Base-by-base conservation (phyloP, 2,797 vertebrate genomes). In the Phalloptychus januarius region DNA sequence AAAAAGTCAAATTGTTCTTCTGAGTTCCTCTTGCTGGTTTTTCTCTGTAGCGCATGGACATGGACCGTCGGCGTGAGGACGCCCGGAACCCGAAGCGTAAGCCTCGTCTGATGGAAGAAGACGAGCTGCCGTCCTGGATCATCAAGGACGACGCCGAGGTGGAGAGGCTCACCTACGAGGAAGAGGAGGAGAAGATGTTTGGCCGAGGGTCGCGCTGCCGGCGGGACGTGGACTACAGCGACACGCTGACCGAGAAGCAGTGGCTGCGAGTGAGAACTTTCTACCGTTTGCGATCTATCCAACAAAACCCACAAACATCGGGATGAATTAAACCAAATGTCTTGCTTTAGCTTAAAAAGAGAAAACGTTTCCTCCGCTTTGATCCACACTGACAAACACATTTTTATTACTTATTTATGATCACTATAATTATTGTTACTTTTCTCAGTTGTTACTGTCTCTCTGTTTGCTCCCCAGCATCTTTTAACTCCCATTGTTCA, bases 61-160 rank as follows among this genome's bases (percentile, higher is more conserved):
- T 99, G 96, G 98, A 99, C 92, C 95, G 98, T 5, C 96, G 98
- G 15, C 96, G 98, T 8, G 98, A 99, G 77, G 98, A 99, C 0
- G 98, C 98, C 31, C 94, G 98, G 74, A 99, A 99, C 86, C 97
- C 98, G 0, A 99, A 98, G 77, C 97, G 98, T 2, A 99, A 97
- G 79, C 98, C 98, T 0, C 97, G 98, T 25, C 91, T 99, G 3
- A 98, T 99, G 97, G 98, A 99, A 87, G 98, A 99, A 58, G 98
- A 99, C 12, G 98, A 99, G 80, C 90, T 99, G 70, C 98, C 98
- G 0, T 97, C 97, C 0, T 99, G 98, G 98, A 99, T 99, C 91
- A 97, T 99, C 81, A 99, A 98, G 88, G 98, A 99, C 44, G 98
- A 99, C 6, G 98, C 97, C 0, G 98, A 99, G 94, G 97, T 99